Percentiles rank a stretch among this genome's conserved stretches.
Conservation (phyloP, 2,797 vertebrate genomes). For the Pelobates cultripes region DNA sequence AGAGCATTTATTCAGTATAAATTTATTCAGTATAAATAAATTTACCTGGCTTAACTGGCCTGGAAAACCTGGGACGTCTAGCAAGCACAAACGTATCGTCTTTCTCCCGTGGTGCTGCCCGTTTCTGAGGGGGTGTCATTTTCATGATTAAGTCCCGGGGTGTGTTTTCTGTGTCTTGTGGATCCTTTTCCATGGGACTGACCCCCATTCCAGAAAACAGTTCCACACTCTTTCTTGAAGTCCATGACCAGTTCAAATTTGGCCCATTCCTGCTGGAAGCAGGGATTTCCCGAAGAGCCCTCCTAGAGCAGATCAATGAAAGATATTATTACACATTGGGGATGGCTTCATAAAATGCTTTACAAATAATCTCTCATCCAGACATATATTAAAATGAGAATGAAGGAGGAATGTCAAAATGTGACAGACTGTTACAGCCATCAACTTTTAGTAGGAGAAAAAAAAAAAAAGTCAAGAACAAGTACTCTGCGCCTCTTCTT, state of each 20-base stretch:
- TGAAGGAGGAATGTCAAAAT: no score
- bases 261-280: constrained; percentile 70
- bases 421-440: no score
- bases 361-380: no score
- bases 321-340: no score
- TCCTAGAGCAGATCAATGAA: constrained; percentile 58
- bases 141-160: constrained; percentile 76
- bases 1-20: no score
- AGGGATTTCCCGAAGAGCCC: constrained; percentile 81
- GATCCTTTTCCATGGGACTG: constrained; percentile 69
- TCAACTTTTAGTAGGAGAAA: no score
- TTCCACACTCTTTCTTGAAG: constrained; percentile 69
- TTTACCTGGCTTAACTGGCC: constrained; percentile 68
- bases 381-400: no score
- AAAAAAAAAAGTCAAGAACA: no score
- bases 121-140: constrained; percentile 75
- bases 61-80: constrained; percentile 74
- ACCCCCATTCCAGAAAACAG: constrained; percentile 66
- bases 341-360: no score
- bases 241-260: constrained; percentile 72
- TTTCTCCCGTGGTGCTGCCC: constrained; percentile 75
- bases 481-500: no score
- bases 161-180: constrained; percentile 77
- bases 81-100: constrained; percentile 77
- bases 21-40: background rate